Evolutionary conservation across 2,888 invertebrate species (phyloP), one percentile per base, ranked within the genome.

Genomic region (Dichetophora obliterata): DNA sequence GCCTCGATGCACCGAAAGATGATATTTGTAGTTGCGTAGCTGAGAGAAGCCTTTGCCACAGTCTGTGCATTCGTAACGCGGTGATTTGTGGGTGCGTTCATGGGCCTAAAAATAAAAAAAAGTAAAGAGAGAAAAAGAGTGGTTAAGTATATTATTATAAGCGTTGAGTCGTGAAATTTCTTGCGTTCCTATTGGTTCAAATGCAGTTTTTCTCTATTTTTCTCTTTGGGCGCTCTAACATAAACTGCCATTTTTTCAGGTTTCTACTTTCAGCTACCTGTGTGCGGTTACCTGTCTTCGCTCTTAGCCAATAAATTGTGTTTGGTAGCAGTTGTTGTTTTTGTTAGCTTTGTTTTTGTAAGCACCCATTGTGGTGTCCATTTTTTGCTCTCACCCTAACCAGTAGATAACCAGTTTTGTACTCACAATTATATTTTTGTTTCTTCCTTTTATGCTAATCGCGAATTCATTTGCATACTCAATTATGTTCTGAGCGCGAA

Each of bases 1-100:
- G 1, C 95, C 95, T 71, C 95, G 93, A 87, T 96, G 95, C 27
- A 95, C 93, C 0, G 95, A 95, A 87, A 92, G 89, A 87, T 96
- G 95, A 86, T 96, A 96, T 89, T 95, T 95, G 89, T 93, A 96
- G 89, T 96, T 96, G 59, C 95, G 91, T 73, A 95, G 90, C 86
- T 96, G 95, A 0, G 95, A 95, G 88, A 96, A 96, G 59, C 93
- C 92, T 87, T 95, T 95, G 69, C 93, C 93, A 85, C 95, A 96
- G 81, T 95, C 95, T 27, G 90, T 90, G 86, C 95, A 95, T 83
- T 93, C 93, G 81, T 93, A 94, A 1, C 90, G 89, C 54, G 87
- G 88, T 0, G 89, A 88, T 81, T 89, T 87, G 82, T 90, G 90
- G 2, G 89, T 89, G 80, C 88, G 88, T 75, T 88, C 87, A 70